These are phyloP conservation scores for Ursus arctos DNA, from an alignment of 2,113 vertebrate species.

Conservation along the genomic window DNA sequence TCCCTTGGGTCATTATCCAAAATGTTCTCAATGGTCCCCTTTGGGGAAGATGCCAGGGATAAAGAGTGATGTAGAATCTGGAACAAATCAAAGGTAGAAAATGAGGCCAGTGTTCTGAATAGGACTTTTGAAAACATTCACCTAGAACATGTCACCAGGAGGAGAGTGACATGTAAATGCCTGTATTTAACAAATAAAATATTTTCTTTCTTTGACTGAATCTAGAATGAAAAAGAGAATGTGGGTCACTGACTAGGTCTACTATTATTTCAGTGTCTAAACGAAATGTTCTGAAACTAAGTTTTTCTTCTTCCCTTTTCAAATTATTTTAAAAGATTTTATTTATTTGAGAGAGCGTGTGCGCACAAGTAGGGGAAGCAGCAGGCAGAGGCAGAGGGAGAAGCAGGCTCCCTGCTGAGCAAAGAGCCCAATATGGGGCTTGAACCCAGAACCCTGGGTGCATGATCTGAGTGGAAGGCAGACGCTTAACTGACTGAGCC, in stretches of 20 bases:
- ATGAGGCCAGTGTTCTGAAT: not conserved
- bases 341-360: too few relatives aligned
- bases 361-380: too few relatives aligned
- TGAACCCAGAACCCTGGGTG: too few relatives aligned
- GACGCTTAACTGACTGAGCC: too few relatives aligned
- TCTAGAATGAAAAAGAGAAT: not conserved
- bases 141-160: not conserved
- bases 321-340: too few relatives aligned
- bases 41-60: slow-evolving; percentile 88
- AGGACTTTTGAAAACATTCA: not conserved
- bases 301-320: not conserved
- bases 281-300: not conserved
- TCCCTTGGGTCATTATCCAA: slow-evolving; percentile 92
- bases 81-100: slow-evolving; percentile 47
- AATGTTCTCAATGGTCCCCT: slow-evolving; percentile 92
- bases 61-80: slow-evolving; percentile 85
- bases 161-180: not conserved
- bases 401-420: too few relatives aligned
- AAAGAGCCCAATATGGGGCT: too few relatives aligned
- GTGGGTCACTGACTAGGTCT: not conserved
- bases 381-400: too few relatives aligned
- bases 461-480: too few relatives aligned
- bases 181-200: not conserved
- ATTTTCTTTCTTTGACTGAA: not conserved
- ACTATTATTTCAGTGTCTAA: not conserved